Evolutionary conservation across 1,140 invertebrate genomes (phyloP).

Genomic region (Papilio glaucus): DNA sequence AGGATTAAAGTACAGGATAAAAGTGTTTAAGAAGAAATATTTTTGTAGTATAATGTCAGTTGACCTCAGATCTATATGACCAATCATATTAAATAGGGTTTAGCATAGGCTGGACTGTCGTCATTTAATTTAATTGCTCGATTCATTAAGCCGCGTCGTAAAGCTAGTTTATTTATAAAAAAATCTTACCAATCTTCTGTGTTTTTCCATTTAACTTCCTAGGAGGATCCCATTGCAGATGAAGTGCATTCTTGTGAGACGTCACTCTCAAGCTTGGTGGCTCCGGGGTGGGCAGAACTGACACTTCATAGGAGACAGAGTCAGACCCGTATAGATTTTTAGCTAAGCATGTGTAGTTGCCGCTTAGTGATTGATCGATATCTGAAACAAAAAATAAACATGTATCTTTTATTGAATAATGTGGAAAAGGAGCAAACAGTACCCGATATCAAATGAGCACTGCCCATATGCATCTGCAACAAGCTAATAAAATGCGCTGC

Average conservation of each 20-base stretch:
- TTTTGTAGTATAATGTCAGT: not conserved
- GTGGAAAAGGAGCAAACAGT: too few relatives aligned
- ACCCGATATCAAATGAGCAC: too few relatives aligned
- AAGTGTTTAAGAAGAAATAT: too few relatives aligned
- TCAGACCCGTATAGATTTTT: constrained; percentile 93
- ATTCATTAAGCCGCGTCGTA: too few relatives aligned
- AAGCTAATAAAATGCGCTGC: too few relatives aligned
- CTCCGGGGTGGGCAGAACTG: constrained; percentile 89
- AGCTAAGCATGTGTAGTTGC: constrained; percentile 93
- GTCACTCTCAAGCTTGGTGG: constrained; percentile 86
- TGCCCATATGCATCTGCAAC: too few relatives aligned
- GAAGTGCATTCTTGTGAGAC: constrained; percentile 86
- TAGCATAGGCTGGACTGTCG: too few relatives aligned
- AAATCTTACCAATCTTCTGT: constrained; percentile 70
- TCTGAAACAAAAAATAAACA: too few relatives aligned
- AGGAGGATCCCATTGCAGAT: constrained; percentile 86
- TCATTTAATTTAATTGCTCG: too few relatives aligned
- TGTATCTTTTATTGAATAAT: not conserved
- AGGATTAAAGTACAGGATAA: too few relatives aligned
- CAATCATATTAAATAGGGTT: too few relatives aligned
- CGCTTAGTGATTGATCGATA: constrained; percentile 86
- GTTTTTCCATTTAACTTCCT: constrained; percentile 58
- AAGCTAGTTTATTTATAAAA: not conserved
- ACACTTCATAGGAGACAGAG: constrained; percentile 90
- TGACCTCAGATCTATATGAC: too few relatives aligned